Percentiles rank a stretch among this genome's conserved stretches.
Evolutionary conservation across 2,797 vertebrate species (phyloP).

Genomic region (Paedocypris micromegethes): DNA sequence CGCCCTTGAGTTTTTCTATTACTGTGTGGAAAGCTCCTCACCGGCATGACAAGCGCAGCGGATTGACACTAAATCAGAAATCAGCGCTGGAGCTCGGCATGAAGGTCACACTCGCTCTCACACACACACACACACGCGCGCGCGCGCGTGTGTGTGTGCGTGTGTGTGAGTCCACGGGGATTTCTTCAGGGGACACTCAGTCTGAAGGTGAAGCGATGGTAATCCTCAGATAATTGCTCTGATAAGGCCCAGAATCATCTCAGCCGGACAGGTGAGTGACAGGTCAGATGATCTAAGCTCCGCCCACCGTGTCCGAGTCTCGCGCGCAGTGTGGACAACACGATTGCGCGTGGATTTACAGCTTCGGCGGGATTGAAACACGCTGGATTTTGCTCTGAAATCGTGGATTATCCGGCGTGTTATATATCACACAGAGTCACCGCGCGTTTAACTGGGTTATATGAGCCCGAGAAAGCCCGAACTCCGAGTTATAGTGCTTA

Average conservation of each 20-base stretch:
- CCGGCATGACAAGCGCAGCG: conserved; percentile 97
- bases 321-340: too few relatives aligned
- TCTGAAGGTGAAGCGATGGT: conserved; percentile 64
- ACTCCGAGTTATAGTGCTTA: too few relatives aligned
- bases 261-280: neutral
- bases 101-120: conserved; percentile 94
- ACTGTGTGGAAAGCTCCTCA: conserved; percentile 99
- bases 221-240: conserved; percentile 61
- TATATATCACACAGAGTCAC: too few relatives aligned
- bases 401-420: too few relatives aligned
- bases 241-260: conserved; percentile 40
- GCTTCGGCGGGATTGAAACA: too few relatives aligned
- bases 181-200: conserved; percentile 54
- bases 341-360: too few relatives aligned
- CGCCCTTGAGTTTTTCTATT: conserved; percentile 99
- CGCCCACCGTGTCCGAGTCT: too few relatives aligned
- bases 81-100: conserved; percentile 98
- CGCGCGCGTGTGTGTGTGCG: conserved; percentile 13
- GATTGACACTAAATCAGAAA: conserved; percentile 99
- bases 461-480: too few relatives aligned
- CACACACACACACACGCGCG: conserved; percentile 66
- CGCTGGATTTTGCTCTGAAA: too few relatives aligned
- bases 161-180: conserved; percentile 27
- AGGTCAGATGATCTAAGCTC: too few relatives aligned
- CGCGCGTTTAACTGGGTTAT: too few relatives aligned